Base-by-base conservation (phyloP, 2,888 invertebrate species). In the Aleiodes alternator region DNA sequence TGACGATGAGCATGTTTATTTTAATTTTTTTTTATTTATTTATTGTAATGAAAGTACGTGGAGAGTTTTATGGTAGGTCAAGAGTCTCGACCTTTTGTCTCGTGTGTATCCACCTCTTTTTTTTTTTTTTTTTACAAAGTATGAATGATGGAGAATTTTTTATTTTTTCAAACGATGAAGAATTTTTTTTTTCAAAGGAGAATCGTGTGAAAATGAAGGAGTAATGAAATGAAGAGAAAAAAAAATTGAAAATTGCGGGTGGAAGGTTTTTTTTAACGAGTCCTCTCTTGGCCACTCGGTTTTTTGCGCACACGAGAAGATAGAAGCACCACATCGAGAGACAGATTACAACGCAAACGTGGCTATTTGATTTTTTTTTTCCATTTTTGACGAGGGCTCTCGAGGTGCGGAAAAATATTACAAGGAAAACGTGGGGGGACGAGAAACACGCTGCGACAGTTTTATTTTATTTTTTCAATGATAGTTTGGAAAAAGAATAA, bases 381-480 rank as follows among this genome's bases (percentile, higher is more conserved):
- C 9, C n/a, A n/a, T n/a, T n/a, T 53, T 53, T 50, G 64, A 72
- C 59, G 29, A 68, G 55, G 73, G 55, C 55, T 68, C 66, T 68
- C 73, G 73, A 73, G 55, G 29, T 48, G 66, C 38, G 43, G 56
- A 48, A 53, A 1, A 64, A 53, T 55, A 68, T 73, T 14, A 61
- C 61, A 48, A n/a, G 38, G 61, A 11, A 38, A 12, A 11, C 29
- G n/a, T n/a, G 29, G 56, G 57, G 31, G 57, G 11, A 23, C 5
- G 51, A 34, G 34, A 64, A 51, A 48, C 73, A 73, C 73, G 73
- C 73, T 68, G 53, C 56, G 68, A 73, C 38, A 68, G 61, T 64
- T 64, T 64, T 68, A 51, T 50, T 64, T 64, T 4, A 51, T 38
- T 51, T 50, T 29, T 68, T 73, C 14, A 73, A 66, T 56, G 61